Evolutionary conservation across 1,140 invertebrate species (phyloP).

Genomic region (Epicauta chinensis): DNA sequence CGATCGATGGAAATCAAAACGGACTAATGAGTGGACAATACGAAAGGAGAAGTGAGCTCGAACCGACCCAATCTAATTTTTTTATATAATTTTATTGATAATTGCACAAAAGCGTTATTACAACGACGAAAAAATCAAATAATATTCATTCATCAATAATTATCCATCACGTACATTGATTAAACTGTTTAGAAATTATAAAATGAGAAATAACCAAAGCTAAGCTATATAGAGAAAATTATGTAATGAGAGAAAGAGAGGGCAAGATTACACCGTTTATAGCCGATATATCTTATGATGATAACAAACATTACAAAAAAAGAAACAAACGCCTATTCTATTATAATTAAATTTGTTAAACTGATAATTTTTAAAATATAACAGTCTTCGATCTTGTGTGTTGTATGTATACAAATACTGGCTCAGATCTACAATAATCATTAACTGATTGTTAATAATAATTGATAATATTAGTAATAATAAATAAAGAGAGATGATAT

Average conservation of each 20-base stretch:
- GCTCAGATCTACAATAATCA: slow-evolving; percentile 17
- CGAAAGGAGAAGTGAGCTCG: neutral
- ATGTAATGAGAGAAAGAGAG: slow-evolving; percentile 6
- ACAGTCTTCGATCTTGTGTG: slow-evolving; percentile 14
- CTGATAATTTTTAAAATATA: slow-evolving; percentile 9
- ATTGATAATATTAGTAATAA: slow-evolving; percentile 3
- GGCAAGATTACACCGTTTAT: slow-evolving; percentile 15
- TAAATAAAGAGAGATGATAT: slow-evolving; percentile 12
- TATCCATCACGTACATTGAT: slow-evolving; percentile 7
- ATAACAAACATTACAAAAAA: slow-evolving; percentile 7
- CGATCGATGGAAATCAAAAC: too few relatives aligned
- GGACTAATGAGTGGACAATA: too few relatives aligned
- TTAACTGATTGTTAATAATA: neutral
- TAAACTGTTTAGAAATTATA: slow-evolving; percentile 2
- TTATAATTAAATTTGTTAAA: slow-evolving; percentile 7
- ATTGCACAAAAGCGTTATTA: slow-evolving; percentile 17
- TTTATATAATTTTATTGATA: neutral
- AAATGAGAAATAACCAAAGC: slow-evolving; percentile 5
- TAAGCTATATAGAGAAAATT: slow-evolving; percentile 5
- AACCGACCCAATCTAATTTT: too few relatives aligned
- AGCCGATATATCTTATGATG: slow-evolving; percentile 7
- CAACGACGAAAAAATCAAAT: slow-evolving; percentile 7
- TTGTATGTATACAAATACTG: slow-evolving; percentile 15
- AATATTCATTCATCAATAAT: slow-evolving; percentile 7
- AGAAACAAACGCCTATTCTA: slow-evolving; percentile 9